A percentile compares a stretch with the other conserved stretches of the same genome.
These are phyloP conservation scores for Henricia sp. DNA, from an alignment of 53 echinoderm and acorn worm genomes.

Conservation along the genomic window DNA sequence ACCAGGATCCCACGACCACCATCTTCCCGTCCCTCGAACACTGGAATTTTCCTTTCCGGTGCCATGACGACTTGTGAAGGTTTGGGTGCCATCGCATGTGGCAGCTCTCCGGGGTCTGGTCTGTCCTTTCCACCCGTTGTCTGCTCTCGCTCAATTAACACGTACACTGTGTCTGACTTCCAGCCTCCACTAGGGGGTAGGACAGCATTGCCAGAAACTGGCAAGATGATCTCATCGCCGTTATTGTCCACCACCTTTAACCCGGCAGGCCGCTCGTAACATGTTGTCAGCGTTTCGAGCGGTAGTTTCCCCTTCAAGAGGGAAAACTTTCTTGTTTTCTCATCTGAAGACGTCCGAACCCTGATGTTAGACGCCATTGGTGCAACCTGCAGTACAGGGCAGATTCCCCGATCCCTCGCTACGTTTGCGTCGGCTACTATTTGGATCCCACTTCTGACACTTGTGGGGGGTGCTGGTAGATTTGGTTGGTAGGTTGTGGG, in stretches of 20 bases:
- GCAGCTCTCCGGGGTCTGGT: not conserved
- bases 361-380: too few species aligned
- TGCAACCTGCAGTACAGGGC: not conserved
- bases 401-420: not conserved
- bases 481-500: too few species aligned
- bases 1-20: not conserved
- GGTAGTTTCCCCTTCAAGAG: not conserved
- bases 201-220: not conserved
- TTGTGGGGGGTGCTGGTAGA: too few species aligned
- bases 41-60: not conserved
- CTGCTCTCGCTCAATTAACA: not conserved
- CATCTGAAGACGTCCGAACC: not conserved
- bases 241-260: not conserved
- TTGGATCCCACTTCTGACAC: constrained; percentile 13
- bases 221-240: not conserved
- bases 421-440: not conserved
- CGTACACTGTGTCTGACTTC: not conserved
- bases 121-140: not conserved
- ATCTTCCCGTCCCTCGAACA: not conserved
- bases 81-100: not conserved
- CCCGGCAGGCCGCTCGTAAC: not conserved
- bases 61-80: not conserved
- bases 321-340: not conserved
- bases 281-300: not conserved
- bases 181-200: not conserved